These are phyloP conservation scores for Listronotus oregonensis DNA, from an alignment of 1,140 invertebrate species.

Conservation along the genomic window DNA sequence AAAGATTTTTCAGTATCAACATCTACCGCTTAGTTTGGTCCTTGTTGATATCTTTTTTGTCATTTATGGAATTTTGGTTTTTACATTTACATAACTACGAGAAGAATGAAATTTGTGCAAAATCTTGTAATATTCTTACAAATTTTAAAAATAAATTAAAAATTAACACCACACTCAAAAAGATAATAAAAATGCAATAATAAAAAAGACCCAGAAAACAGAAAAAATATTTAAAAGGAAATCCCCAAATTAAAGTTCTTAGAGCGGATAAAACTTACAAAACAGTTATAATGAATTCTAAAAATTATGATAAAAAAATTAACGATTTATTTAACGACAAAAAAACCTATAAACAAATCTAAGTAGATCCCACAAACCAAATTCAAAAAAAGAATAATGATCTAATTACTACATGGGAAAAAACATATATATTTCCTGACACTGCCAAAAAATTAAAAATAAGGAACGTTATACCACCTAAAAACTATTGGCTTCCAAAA, in stretches of 20 bases:
- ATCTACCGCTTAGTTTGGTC: no score
- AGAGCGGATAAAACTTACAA: not conserved
- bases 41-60: no score
- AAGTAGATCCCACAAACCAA: constrained; percentile 6
- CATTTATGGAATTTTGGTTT: no score
- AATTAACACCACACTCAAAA: no score
- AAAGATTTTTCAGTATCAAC: no score
- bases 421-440: not conserved
- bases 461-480: not conserved
- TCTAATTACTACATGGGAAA: constrained; percentile 7
- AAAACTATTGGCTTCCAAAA: constrained; percentile 16
- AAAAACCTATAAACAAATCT: constrained; percentile 8
- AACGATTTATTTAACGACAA: not conserved
- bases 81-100: no score
- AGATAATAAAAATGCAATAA: no score
- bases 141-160: no score
- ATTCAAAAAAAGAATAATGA: constrained; percentile 8
- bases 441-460: not conserved
- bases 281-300: not conserved
- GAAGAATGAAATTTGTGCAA: no score
- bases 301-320: not conserved
- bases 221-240: no score
- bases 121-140: no score
- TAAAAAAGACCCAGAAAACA: no score
- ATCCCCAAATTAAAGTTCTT: not conserved